A percentile compares a stretch with the other conserved stretches of the same genome.
phyloP scores from a whole-genome alignment of 2,113 vertebrate genomes.

The Balaenoptera acutorostrata region DNA sequence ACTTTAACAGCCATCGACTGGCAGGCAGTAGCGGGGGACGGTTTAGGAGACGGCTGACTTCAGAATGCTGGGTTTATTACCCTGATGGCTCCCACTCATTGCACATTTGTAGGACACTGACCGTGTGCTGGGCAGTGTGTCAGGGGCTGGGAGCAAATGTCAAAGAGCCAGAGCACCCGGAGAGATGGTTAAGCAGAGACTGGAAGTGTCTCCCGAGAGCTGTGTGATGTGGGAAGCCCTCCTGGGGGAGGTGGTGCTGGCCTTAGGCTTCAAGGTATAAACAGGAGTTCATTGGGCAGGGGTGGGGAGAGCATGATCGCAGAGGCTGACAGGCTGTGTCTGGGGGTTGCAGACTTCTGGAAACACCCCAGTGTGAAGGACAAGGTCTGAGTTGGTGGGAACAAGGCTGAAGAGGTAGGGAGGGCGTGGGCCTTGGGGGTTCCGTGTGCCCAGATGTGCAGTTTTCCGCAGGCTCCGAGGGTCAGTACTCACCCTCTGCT shows the following conservation, averaged over 20 bases:
- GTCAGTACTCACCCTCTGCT: not conserved
- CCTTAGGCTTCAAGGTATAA: not conserved
- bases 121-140: not conserved
- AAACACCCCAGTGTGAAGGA: not conserved
- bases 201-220: rapidly evolving
- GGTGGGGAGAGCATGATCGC: not conserved
- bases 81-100: not conserved
- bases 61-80: not conserved
- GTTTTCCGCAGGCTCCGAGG: not conserved
- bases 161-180: not conserved
- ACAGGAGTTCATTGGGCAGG: not conserved
- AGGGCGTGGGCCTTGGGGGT: not conserved
- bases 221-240: not conserved
- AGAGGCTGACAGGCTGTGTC: not conserved
- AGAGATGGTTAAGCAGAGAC: no score
- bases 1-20: not conserved
- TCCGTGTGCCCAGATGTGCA: not conserved
- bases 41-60: not conserved
- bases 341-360: not conserved
- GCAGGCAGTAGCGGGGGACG: not conserved
- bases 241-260: not conserved
- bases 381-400: not conserved
- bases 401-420: not conserved
- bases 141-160: not conserved
- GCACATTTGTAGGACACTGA: not conserved